These are phyloP conservation scores for Oscheius myriophilus DNA, from an alignment of 2,888 invertebrate species.

Conservation along the genomic window DNA sequence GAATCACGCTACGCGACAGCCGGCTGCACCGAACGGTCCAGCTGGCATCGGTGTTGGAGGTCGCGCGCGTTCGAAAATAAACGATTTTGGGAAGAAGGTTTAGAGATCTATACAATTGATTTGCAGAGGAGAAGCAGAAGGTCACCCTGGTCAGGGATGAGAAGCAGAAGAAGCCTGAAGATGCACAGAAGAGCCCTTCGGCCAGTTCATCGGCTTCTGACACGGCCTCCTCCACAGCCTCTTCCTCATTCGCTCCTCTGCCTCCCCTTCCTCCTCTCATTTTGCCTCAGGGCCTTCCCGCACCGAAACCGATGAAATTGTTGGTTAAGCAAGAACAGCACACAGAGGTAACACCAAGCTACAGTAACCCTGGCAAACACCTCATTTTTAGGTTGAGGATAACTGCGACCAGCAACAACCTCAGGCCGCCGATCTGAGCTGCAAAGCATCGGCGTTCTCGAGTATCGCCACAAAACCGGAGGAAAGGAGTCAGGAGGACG, in stretches of 20 bases:
- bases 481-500: constrained; percentile 20
- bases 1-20: constrained; percentile 26
- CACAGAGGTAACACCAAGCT: constrained; percentile 32
- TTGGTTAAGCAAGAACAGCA: constrained; percentile 35
- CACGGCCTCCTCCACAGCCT: constrained; percentile 51
- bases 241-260: constrained; percentile 32
- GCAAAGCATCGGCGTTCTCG: constrained; percentile 19
- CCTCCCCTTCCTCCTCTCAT: constrained; percentile 23
- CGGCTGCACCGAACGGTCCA: constrained; percentile 29
- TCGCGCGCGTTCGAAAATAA: constrained; percentile 22
- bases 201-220: constrained; percentile 54
- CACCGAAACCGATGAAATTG: constrained; percentile 46
- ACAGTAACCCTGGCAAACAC: background rate
- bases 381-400: constrained; percentile 10
- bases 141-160: constrained; percentile 46
- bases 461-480: constrained; percentile 14
- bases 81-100: background rate
- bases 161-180: constrained; percentile 34
- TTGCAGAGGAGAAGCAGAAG: constrained; percentile 51
- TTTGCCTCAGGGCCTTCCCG: constrained; percentile 35
- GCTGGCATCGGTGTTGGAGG: constrained; percentile 22
- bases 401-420: constrained; percentile 15
- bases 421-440: background rate
- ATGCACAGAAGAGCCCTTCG: constrained; percentile 45
- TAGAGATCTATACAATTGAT: background rate